phyloP scores from a whole-genome alignment of 2,113 vertebrate species.

The Sorex araneus region DNA sequence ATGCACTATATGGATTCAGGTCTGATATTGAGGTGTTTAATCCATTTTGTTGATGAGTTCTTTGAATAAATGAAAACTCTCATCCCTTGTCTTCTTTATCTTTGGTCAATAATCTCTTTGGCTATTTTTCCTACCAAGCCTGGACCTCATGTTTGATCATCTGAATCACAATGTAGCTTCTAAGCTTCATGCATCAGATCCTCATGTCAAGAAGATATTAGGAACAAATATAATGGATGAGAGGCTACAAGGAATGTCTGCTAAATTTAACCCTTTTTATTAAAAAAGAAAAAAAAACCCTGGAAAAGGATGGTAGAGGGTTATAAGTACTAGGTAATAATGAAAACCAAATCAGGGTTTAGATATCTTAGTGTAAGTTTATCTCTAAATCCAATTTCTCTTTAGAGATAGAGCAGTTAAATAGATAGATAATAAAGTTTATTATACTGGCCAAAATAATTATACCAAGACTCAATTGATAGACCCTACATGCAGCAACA shows the following conservation, averaged over 20 bases:
- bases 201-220: background rate
- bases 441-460: background rate
- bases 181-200: background rate
- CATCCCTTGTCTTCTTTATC: background rate
- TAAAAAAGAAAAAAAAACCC: background rate
- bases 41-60: background rate
- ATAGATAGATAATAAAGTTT: background rate
- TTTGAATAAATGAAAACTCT: background rate
- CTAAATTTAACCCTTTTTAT: constrained; percentile 1
- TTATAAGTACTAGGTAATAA: background rate
- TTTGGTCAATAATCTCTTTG: background rate
- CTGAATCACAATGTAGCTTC: background rate
- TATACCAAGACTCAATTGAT: background rate
- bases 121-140: background rate
- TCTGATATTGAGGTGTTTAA: too few relatives aligned
- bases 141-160: background rate
- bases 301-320: background rate
- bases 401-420: background rate
- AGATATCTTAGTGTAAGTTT: background rate
- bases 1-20: too few relatives aligned
- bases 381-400: background rate
- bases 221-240: background rate
- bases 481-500: background rate
- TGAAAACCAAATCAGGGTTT: background rate
- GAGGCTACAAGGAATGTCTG: background rate